Conservation (phyloP, 2,113 vertebrate species). For the Ictalurus punctatus region DNA sequence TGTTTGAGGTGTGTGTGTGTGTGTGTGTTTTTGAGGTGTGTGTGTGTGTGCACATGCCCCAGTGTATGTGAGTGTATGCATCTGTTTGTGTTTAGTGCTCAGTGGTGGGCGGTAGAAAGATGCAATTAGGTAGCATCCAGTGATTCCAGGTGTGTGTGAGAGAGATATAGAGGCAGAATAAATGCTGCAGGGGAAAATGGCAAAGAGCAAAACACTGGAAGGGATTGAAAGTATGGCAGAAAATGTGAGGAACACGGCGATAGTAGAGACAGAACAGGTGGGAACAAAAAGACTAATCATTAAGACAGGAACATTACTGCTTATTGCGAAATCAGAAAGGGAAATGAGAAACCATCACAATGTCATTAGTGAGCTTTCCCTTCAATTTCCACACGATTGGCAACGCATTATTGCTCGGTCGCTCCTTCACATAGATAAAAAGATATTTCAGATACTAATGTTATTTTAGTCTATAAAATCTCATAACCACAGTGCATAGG, state of each 20-base stretch:
- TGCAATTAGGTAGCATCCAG: slow-evolving; percentile 27
- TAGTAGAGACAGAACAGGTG: background rate
- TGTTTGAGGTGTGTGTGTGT: slow-evolving; percentile 18
- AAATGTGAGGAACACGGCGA: background rate
- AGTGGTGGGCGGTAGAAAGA: slow-evolving; percentile 29
- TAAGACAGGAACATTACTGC: background rate
- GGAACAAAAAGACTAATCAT: background rate
- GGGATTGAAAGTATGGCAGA: background rate
- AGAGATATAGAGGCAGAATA: background rate
- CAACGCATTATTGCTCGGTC: no score
- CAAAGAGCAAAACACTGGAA: background rate
- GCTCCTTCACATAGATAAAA: background rate
- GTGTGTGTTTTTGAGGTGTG: background rate
- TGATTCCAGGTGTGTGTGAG: slow-evolving; percentile 36
- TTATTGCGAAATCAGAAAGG: slow-evolving; percentile 5
- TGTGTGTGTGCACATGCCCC: background rate
- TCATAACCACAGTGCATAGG: background rate
- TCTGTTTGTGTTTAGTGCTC: slow-evolving; percentile 23
- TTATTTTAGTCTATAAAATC: slow-evolving; percentile 1
- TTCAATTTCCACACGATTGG: background rate
- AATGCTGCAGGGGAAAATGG: background rate
- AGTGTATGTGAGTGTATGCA: background rate
- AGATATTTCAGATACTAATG: background rate
- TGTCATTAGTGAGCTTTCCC: slow-evolving; percentile 9
- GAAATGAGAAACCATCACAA: background rate